A percentile compares a stretch with the other conserved stretches of the same genome.
phyloP scores from a whole-genome alignment of 35 echinoderm and acorn worm genomes.

The Strongylocentrotus purpuratus region DNA sequence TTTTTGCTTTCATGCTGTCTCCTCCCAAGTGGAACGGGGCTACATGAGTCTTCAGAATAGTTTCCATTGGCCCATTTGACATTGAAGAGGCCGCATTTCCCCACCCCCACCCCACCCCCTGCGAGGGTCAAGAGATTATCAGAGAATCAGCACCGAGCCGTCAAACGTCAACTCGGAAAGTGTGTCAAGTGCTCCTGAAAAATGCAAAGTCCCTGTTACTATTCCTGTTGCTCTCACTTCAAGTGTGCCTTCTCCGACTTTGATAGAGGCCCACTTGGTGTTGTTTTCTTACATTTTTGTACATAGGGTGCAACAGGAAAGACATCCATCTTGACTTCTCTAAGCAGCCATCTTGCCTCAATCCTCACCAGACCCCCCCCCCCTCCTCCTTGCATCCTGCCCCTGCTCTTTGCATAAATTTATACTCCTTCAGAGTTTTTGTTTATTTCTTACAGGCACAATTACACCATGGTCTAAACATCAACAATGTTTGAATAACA shows the following conservation, averaged over 20 bases:
- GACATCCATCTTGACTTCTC: neutral
- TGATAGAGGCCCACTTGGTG: neutral
- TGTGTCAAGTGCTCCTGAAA: slow-evolving; percentile 29
- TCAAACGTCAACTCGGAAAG: neutral
- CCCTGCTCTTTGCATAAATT: neutral
- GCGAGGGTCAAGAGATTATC: slow-evolving; percentile 37
- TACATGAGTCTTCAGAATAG: neutral
- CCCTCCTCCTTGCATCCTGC: neutral
- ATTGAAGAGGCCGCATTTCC: neutral
- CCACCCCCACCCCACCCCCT: neutral
- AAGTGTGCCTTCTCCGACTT: neutral
- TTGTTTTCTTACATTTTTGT: neutral
- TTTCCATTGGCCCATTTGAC: neutral
- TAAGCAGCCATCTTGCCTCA: neutral
- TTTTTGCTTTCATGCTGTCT: neutral
- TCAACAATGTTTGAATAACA: no score
- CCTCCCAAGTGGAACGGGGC: neutral
- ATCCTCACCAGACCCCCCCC: neutral
- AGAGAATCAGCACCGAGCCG: neutral
- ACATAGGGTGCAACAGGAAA: neutral
- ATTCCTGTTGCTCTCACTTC: neutral
- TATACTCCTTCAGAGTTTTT: neutral
- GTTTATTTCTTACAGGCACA: no score
- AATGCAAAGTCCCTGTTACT: slow-evolving; percentile 36
- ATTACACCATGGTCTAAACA: no score